A percentile compares a stretch with the other conserved stretches of the same genome.
These are phyloP conservation scores for Lottia gigantea DNA, from an alignment of 2,888 invertebrate species.

Conservation along the genomic window DNA sequence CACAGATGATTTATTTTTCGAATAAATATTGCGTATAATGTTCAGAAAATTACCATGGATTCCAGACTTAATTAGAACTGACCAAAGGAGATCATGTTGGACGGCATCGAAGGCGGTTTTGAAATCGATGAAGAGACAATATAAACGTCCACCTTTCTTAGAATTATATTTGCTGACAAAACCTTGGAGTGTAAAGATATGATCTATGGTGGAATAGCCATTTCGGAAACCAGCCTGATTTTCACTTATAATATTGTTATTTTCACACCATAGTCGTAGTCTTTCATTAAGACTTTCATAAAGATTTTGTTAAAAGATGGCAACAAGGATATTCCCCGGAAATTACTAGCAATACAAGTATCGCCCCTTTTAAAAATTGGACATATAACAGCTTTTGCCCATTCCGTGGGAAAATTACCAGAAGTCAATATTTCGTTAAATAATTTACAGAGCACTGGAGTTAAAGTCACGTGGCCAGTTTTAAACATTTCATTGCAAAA, in stretches of 20 bases:
- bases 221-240: no score
- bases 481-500: background rate
- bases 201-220: no score
- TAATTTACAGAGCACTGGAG: background rate
- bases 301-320: background rate
- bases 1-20: conserved; percentile 8
- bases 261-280: background rate
- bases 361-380: background rate
- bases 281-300: background rate
- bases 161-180: no score
- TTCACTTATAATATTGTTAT: background rate
- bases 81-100: background rate
- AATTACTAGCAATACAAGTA: background rate
- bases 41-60: conserved; percentile 1
- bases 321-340: background rate
- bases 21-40: conserved; percentile 10
- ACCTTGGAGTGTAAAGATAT: no score
- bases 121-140: no score
- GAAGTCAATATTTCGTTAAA: background rate
- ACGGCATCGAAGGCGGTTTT: background rate
- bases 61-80: background rate
- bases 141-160: no score
- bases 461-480: background rate
- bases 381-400: background rate
- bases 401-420: background rate